A percentile compares a stretch with the other conserved stretches of the same genome.
These are phyloP conservation scores for Trinorchestia longiramus DNA, from an alignment of 1,140 invertebrate genomes.

Conservation along the genomic window DNA sequence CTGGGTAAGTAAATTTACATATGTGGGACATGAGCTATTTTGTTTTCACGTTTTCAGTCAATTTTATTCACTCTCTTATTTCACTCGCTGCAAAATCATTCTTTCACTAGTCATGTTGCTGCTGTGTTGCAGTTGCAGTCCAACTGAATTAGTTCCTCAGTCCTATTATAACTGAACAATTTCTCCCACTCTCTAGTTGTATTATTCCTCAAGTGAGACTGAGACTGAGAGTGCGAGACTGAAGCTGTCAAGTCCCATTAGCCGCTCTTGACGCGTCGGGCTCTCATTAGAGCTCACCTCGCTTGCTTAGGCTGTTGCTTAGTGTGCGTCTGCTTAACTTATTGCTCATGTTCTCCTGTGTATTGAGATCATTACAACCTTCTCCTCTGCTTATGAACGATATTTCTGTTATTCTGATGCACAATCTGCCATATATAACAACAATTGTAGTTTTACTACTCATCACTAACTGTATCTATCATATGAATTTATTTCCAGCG, in stretches of 20 bases:
- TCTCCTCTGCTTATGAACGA: background rate
- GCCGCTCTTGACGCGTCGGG: background rate
- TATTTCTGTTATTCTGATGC: background rate
- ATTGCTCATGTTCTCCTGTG: background rate
- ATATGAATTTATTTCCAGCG: background rate
- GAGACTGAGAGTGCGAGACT: background rate
- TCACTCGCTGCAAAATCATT: too few relatives aligned
- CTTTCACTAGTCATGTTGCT: background rate
- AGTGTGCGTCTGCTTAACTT: background rate
- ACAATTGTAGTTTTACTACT: background rate
- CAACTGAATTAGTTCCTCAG: background rate
- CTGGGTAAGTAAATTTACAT: too few relatives aligned
- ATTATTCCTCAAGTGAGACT: background rate
- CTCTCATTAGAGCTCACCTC: background rate
- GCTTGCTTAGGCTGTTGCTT: background rate
- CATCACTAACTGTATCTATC: background rate
- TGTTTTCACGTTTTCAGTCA: too few relatives aligned
- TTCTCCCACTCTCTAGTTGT: background rate
- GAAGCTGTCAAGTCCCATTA: conserved; percentile 15
- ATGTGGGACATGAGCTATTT: too few relatives aligned
- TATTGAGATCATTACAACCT: background rate
- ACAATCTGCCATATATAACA: background rate
- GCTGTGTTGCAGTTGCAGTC: background rate
- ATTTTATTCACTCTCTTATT: too few relatives aligned
- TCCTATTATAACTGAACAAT: background rate